Percentiles rank a stretch among this genome's conserved stretches.
Evolutionary conservation across 2,797 vertebrate species (phyloP).

Genomic region (Falco rusticolus): DNA sequence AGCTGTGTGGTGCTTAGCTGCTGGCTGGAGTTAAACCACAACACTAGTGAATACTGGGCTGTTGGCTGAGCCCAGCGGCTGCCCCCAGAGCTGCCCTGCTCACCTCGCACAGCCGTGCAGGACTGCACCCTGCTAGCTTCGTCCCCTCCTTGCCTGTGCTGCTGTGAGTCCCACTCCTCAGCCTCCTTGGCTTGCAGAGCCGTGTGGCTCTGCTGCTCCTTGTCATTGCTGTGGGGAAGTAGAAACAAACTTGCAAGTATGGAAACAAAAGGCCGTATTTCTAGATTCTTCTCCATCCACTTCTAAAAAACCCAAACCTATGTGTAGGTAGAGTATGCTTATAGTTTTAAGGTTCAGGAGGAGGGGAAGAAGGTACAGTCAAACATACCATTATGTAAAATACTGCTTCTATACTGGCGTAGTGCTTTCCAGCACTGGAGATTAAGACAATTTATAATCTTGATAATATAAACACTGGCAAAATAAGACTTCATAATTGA

Average conservation of each 20-base stretch:
- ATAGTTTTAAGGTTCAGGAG: not conserved
- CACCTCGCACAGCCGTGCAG: fast-evolving
- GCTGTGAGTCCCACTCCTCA: not conserved
- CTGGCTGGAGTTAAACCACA: too few species aligned
- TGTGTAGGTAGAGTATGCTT: not conserved
- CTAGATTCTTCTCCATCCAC: not conserved
- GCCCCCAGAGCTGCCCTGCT: not conserved
- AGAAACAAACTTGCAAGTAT: not conserved
- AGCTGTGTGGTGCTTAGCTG: too few species aligned
- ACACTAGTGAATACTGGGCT: too few species aligned
- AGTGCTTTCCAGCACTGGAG: not conserved
- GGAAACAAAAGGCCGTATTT: not conserved
- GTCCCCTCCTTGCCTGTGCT: fast-evolving
- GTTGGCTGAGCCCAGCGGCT: not conserved
- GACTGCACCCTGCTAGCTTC: fast-evolving
- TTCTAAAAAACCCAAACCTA: not conserved
- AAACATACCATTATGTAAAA: not conserved
- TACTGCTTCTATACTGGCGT: not conserved
- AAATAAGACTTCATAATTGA: not conserved
- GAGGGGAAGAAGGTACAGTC: not conserved
- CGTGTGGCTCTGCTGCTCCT: not conserved
- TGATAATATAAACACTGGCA: not conserved
- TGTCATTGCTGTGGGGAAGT: not conserved
- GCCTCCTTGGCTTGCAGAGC: not conserved
- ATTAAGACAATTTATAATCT: not conserved